A percentile compares a stretch with the other conserved stretches of the same genome.
phyloP scores from a whole-genome alignment of 2,888 invertebrate species.

The Rotaria socialis region DNA sequence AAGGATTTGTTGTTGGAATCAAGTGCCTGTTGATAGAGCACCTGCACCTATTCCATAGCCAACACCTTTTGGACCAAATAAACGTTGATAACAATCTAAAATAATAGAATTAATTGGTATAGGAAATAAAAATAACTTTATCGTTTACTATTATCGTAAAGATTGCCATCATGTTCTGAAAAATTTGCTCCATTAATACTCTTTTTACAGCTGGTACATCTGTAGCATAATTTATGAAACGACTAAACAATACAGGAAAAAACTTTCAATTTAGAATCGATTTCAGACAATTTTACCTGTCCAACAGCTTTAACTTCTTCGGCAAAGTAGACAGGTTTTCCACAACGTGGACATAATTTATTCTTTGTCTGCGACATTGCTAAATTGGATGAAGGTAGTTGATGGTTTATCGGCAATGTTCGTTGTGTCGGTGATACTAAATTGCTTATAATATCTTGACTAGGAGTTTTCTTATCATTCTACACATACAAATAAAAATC shows the following conservation, averaged over 20 bases:
- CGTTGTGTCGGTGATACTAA: not conserved
- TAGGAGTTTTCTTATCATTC: not conserved
- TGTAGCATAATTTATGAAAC: constrained; percentile 10
- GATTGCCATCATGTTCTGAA: not conserved
- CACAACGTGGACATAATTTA: constrained; percentile 41
- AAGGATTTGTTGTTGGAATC: not conserved
- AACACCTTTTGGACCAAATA: constrained; percentile 43
- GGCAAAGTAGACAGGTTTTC: constrained; percentile 43
- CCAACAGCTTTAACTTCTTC: constrained; percentile 43
- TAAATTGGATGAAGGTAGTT: not conserved
- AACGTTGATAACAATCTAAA: constrained; percentile 43
- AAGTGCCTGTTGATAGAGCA: constrained; percentile 36
- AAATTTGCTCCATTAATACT: not conserved
- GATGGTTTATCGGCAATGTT: not conserved
- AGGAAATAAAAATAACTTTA: no score
- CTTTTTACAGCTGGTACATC: not conserved
- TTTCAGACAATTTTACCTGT: not conserved
- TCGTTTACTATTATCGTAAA: not conserved
- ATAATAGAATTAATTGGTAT: not conserved
- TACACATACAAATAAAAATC: not conserved
- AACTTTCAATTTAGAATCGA: not conserved
- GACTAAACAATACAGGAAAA: not conserved
- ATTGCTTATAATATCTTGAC: not conserved
- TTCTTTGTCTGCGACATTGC: not conserved
- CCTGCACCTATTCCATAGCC: constrained; percentile 43